Percentiles rank a stretch among this genome's conserved stretches.
These are phyloP conservation scores for Platycercus adscitus DNA, from an alignment of 2,113 vertebrate genomes.

Conservation along the genomic window DNA sequence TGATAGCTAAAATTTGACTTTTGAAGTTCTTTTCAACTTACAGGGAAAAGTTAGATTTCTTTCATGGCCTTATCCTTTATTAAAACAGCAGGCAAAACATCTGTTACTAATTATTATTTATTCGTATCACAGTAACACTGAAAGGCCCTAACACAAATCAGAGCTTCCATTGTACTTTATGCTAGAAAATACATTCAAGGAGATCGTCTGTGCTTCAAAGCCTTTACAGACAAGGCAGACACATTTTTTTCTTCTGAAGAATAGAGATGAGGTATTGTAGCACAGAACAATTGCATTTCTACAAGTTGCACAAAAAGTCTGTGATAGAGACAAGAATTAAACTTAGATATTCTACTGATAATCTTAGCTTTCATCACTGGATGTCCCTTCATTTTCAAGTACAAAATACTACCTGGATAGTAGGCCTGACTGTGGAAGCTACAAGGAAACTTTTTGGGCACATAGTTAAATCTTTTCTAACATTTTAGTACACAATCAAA, in stretches of 20 bases:
- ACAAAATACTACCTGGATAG: conserved; percentile 5
- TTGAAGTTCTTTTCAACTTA: conserved; percentile 13
- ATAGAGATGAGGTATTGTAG: conserved; percentile 31
- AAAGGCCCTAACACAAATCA: conserved; percentile 27
- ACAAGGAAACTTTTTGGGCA: neutral
- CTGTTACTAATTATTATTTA: conserved; percentile 57
- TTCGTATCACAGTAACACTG: neutral
- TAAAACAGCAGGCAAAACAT: conserved; percentile 7
- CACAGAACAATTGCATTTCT: conserved; percentile 41
- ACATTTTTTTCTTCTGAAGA: conserved; percentile 15
- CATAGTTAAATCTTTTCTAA: conserved; percentile 52
- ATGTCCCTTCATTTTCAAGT: conserved; percentile 13
- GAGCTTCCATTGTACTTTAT: conserved; percentile 10
- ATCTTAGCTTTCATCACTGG: conserved; percentile 19
- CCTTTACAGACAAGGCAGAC: conserved; percentile 4
- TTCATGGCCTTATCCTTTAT: neutral
- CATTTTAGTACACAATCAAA: neutral
- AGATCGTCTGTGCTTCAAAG: conserved; percentile 35
- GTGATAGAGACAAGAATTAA: conserved; percentile 33
- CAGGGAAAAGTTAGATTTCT: neutral
- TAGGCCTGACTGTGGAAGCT: neutral
- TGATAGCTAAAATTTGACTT: conserved; percentile 40
- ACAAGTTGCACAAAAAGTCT: neutral
- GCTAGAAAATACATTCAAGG: conserved; percentile 20
- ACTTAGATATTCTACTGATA: conserved; percentile 10